Evolutionary conservation across 2,888 invertebrate genomes (phyloP).

Genomic region (Baccha elongata): DNA sequence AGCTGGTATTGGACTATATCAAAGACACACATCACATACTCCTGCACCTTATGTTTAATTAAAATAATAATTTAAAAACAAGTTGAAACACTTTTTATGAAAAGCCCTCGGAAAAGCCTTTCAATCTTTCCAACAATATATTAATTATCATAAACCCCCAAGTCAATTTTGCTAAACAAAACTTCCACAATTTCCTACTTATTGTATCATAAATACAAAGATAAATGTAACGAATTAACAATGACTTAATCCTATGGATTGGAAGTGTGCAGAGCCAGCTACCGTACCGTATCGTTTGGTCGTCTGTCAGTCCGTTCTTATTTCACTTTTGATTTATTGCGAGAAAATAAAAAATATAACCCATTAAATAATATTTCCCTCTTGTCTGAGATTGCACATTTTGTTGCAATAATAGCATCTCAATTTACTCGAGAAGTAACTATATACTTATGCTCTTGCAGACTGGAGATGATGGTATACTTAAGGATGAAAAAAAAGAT

Average conservation of each 20-base stretch:
- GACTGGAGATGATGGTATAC: not conserved
- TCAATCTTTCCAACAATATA: too few species aligned
- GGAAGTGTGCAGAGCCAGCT: not conserved
- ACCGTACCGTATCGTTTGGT: not conserved
- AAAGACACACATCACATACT: too few species aligned
- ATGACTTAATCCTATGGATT: not conserved
- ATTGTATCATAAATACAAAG: not conserved
- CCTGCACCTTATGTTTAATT: too few species aligned
- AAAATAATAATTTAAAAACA: too few species aligned
- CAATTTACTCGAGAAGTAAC: constrained; percentile 23
- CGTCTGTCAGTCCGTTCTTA: not conserved
- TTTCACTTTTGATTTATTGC: not conserved
- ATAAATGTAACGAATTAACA: not conserved
- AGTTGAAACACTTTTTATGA: too few species aligned
- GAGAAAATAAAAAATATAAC: not conserved
- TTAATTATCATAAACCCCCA: too few species aligned
- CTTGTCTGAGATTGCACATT: not conserved
- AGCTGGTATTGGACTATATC: too few species aligned
- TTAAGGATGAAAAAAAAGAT: constrained; percentile 4
- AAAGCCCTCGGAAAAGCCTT: too few species aligned
- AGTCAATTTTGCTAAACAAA: too few species aligned
- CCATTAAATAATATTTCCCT: not conserved
- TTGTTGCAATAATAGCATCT: constrained; percentile 32
- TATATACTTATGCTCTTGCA: constrained; percentile 7
- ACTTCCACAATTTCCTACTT: not conserved